Evolutionary conservation across 1,140 invertebrate genomes (phyloP), one percentile per base, ranked within the genome.

Genomic region (Zaprionus nigranus): DNA sequence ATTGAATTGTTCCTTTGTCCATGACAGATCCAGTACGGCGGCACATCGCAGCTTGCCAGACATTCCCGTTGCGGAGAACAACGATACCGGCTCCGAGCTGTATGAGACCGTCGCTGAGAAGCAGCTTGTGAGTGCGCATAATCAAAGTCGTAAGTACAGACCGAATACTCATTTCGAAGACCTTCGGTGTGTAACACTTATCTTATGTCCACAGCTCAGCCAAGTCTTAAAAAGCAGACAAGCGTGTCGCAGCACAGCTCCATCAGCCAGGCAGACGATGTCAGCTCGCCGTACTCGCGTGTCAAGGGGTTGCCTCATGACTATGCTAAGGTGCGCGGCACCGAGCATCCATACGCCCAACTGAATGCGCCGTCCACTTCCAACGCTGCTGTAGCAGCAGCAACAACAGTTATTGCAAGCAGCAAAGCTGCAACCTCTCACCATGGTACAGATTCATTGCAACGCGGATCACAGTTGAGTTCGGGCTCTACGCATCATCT

Each of bases 261-360:
- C 1, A 93, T 94, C 13, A 93, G 93, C 69, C 94, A 95, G 88
- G 94, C 94, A 38, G 95, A 95, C 67, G 94, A 94, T 62, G 92
- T 93, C 26, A 94, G 93, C 69, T 93, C 94, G 62, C 94, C 94
- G n/a, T 95, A 95, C 82, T 93, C 95, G 4, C 93, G 94, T 74
- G 94, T 95, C 22, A 93, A 94, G 65, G 92, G 91, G n/a, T 69
- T 92, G 30, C 88, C 90, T 17, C 93, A 94, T 71, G 92, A 94
- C 62, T 94, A 94, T 84, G 94, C 94, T 71, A 93, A 94, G 87
- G 91, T 93, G 34, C 77, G 91, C 12, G 73, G 92, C 67, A 93
- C 92, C 60, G 95, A 96, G 92, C 95, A 96, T 92, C 95, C 95
- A 0, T 96, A 96, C 88, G 95, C 95, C 20, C 95, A 95, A 92